These are phyloP conservation scores for Mya arenaria DNA, from an alignment of 1,140 invertebrate genomes.

Conservation along the genomic window DNA sequence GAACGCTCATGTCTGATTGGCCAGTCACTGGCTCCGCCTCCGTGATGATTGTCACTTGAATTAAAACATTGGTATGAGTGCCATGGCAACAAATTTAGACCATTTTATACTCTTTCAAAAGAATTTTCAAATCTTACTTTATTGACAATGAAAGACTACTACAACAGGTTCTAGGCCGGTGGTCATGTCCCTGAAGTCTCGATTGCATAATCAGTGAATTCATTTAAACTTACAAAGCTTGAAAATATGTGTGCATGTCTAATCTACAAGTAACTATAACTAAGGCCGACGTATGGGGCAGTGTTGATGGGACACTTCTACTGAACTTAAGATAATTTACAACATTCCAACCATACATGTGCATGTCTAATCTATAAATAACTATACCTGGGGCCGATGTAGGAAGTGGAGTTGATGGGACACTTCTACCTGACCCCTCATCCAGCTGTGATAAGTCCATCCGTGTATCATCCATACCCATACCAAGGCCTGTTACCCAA, in stretches of 20 bases:
- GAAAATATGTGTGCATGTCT: background rate
- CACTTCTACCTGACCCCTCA: conserved; percentile 86
- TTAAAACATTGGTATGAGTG: too few relatives aligned
- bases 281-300: conserved; percentile 76
- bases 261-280: conserved; percentile 24
- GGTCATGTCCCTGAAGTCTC: background rate
- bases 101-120: too few relatives aligned
- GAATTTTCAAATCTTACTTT: too few relatives aligned
- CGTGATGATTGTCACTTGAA: conserved; percentile 30
- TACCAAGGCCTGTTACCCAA: conserved; percentile 34
- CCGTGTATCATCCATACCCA: conserved; percentile 88
- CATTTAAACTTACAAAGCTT: background rate
- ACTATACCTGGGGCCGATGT: conserved; percentile 60
- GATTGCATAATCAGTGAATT: background rate
- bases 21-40: conserved; percentile 22
- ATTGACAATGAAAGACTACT: too few relatives aligned
- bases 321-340: conserved; percentile 79
- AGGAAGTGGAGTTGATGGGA: conserved; percentile 86
- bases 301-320: conserved; percentile 87
- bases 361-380: background rate
- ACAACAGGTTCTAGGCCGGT: too few relatives aligned
- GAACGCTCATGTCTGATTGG: conserved; percentile 29
- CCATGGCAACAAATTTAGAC: too few relatives aligned
- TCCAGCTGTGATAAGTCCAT: conserved; percentile 88
- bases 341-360: background rate